phyloP scores from a whole-genome alignment of 2,888 invertebrate genomes.

The Agonopterix subpropinquella region DNA sequence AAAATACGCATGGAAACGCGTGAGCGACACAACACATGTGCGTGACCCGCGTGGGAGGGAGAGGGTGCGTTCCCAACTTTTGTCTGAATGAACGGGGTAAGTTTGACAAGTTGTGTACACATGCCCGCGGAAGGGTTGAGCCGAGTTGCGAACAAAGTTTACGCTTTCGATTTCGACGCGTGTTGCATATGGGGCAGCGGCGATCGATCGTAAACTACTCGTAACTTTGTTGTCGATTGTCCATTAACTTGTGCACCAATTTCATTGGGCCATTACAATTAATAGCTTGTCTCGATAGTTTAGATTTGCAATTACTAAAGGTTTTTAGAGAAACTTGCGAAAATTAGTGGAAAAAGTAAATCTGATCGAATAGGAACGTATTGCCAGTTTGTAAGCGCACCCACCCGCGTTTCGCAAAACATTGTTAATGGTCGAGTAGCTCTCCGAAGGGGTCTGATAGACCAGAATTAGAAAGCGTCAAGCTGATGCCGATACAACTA shows the following conservation, averaged over 20 bases:
- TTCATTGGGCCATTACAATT: too few species aligned
- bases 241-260: constrained; percentile 20
- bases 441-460: constrained; percentile 56
- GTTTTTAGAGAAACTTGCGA: constrained; percentile 28
- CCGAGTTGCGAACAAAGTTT: constrained; percentile 54
- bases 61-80: constrained; percentile 49
- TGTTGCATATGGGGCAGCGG: constrained; percentile 59
- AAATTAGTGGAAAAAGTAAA: constrained; percentile 43
- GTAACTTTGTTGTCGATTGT: constrained; percentile 32
- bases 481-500: constrained; percentile 52
- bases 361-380: constrained; percentile 48
- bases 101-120: constrained; percentile 59
- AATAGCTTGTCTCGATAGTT: background rate
- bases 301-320: constrained; percentile 7
- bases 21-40: constrained; percentile 54
- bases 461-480: constrained; percentile 72
- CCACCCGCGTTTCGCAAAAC: constrained; percentile 55
- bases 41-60: constrained; percentile 36
- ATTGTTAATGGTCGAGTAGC: constrained; percentile 69
- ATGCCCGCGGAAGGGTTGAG: constrained; percentile 61
- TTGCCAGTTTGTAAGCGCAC: constrained; percentile 32
- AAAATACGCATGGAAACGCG: constrained; percentile 50
- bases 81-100: constrained; percentile 63
- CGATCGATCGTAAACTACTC: constrained; percentile 15
- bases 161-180: constrained; percentile 66